A percentile compares a stretch with the other conserved stretches of the same genome.
These are phyloP conservation scores for Catharus bicknelli DNA, from an alignment of 2,113 vertebrate species.

Conservation along the genomic window DNA sequence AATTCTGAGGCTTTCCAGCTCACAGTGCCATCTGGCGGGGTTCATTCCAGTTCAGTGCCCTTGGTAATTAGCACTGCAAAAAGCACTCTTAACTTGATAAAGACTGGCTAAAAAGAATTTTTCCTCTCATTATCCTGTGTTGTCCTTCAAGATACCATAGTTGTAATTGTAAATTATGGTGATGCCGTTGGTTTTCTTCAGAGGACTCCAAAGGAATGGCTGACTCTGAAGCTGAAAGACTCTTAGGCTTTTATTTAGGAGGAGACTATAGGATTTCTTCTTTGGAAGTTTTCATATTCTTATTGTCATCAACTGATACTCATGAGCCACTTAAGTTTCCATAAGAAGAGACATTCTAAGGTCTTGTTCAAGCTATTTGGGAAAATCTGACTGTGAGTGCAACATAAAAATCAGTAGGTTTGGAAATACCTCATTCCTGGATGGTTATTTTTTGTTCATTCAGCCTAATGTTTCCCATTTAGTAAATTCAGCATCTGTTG, in stretches of 20 bases:
- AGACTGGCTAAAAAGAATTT: conserved; percentile 10
- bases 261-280: not conserved
- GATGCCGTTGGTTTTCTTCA: not conserved
- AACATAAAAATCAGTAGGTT: not conserved
- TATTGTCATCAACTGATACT: not conserved
- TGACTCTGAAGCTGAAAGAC: not conserved
- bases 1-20: conserved; percentile 61
- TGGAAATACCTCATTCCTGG: not conserved
- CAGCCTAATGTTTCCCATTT: not conserved
- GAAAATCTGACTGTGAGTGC: not conserved
- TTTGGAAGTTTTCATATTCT: not conserved
- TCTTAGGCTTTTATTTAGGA: not conserved
- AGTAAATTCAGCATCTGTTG: not conserved
- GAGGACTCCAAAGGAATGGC: not conserved
- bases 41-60: conserved; percentile 60
- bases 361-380: not conserved
- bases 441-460: not conserved
- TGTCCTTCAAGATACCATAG: not conserved
- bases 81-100: conserved; percentile 8
- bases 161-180: not conserved
- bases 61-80: conserved; percentile 25
- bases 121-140: not conserved
- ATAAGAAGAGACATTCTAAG: not conserved
- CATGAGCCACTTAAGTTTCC: fast-evolving
- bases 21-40: conserved; percentile 56